Evolutionary conservation across 2,888 invertebrate species (phyloP).

Genomic region (Atherix ibis): DNA sequence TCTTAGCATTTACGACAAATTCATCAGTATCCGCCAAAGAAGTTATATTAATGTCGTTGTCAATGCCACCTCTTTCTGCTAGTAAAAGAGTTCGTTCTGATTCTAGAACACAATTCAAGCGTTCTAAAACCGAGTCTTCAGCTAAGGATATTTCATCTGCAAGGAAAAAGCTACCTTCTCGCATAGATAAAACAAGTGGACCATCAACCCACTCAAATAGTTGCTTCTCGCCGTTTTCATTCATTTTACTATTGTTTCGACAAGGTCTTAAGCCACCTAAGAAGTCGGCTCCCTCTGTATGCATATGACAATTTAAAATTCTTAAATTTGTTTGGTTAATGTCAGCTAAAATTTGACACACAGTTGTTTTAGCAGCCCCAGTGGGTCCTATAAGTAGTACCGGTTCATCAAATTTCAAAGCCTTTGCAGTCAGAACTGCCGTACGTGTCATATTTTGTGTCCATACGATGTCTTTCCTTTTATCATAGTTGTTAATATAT

Average conservation of each 20-base stretch:
- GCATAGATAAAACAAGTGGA: slow-evolving; percentile 83
- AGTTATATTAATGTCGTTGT: slow-evolving; percentile 37
- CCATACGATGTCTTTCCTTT: slow-evolving; percentile 72
- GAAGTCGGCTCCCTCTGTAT: slow-evolving; percentile 96
- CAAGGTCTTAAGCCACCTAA: slow-evolving; percentile 89
- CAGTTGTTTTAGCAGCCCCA: slow-evolving; percentile 93
- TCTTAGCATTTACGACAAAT: slow-evolving; percentile 47
- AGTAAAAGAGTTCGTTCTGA: slow-evolving; percentile 81
- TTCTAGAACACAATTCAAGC: slow-evolving; percentile 89
- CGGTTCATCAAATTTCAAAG: slow-evolving; percentile 83
- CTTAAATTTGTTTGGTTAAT: slow-evolving; percentile 49
- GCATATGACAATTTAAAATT: slow-evolving; percentile 94
- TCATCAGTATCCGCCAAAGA: slow-evolving; percentile 25
- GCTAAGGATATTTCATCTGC: slow-evolving; percentile 98
- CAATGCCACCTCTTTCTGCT: slow-evolving; percentile 70
- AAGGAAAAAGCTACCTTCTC: slow-evolving; percentile 70
- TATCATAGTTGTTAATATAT: slow-evolving; percentile 39
- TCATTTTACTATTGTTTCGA: slow-evolving; percentile 38
- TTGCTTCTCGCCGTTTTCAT: slow-evolving; percentile 24
- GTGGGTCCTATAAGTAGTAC: slow-evolving; percentile 94
- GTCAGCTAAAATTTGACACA: slow-evolving; percentile 75
- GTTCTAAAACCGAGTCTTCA: slow-evolving; percentile 93
- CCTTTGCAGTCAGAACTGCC: slow-evolving; percentile 64
- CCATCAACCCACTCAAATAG: slow-evolving; percentile 98
- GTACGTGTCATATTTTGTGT: slow-evolving; percentile 78